Evolutionary conservation across 2,113 vertebrate species (phyloP).

Genomic region (Poeciliopsis occidentalis): DNA sequence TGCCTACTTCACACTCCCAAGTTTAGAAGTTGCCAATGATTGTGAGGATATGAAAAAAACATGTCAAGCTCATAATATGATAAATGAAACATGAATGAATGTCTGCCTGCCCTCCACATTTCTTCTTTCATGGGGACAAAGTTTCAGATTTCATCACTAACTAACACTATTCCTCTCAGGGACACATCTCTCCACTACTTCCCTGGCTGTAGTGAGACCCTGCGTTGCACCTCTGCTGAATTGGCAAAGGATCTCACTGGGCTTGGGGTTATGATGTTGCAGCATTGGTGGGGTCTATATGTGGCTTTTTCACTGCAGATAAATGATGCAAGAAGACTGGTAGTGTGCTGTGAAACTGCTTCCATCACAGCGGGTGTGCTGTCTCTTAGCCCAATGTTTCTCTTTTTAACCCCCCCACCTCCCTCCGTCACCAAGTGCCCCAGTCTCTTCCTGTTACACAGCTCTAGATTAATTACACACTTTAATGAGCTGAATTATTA

Average conservation of each 20-base stretch:
- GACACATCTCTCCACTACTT: neutral
- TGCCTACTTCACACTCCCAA: too few relatives aligned
- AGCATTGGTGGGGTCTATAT: constrained; percentile 17
- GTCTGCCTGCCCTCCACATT: too few relatives aligned
- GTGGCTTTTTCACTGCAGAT: constrained; percentile 66
- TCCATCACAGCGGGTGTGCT: constrained; percentile 60
- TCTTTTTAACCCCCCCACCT: constrained; percentile 50
- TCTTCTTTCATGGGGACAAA: too few relatives aligned
- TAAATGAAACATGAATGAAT: too few relatives aligned
- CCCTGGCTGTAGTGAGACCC: constrained; percentile 4
- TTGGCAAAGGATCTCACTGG: constrained; percentile 61
- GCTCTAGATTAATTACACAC: constrained; percentile 97
- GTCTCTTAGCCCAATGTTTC: constrained; percentile 68
- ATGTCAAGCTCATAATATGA: too few relatives aligned
- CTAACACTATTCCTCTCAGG: too few relatives aligned
- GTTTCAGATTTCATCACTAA: too few relatives aligned
- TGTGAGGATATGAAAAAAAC: too few relatives aligned
- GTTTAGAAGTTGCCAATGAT: too few relatives aligned
- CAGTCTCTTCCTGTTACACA: constrained; percentile 78
- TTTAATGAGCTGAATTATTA: constrained; percentile 99
- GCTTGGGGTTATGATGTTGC: constrained; percentile 35
- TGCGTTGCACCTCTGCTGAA: constrained; percentile 59
- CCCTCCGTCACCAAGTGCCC: constrained; percentile 61
- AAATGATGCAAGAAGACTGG: constrained; percentile 73
- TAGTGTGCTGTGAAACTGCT: constrained; percentile 60